phyloP scores from a whole-genome alignment of 2,888 invertebrate genomes.

The Adelphocoris suturalis region DNA sequence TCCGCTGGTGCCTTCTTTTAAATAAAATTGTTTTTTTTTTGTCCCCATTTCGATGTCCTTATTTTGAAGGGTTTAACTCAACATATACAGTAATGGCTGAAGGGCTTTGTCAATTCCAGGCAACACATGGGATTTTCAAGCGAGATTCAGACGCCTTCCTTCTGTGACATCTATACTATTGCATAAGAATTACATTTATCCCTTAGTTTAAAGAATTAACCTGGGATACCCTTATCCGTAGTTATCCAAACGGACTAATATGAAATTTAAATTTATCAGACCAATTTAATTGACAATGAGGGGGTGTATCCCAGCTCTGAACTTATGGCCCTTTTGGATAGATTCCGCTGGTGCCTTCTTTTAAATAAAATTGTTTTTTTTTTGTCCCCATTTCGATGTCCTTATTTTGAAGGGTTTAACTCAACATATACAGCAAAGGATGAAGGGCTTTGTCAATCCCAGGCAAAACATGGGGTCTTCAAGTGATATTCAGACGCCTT shows the following conservation, averaged over 20 bases:
- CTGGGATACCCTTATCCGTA: no score
- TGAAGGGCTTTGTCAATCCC: background rate
- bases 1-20: background rate
- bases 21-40: background rate
- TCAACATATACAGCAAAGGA: background rate
- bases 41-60: background rate
- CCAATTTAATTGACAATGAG: no score
- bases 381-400: background rate
- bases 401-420: constrained; percentile 18
- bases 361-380: background rate
- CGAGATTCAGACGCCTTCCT: no score
- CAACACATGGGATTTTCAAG: no score
- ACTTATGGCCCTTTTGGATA: background rate
- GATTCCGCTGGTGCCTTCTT: background rate
- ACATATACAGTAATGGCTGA: background rate
- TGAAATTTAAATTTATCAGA: no score
- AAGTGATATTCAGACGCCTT: no score
- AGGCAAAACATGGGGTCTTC: background rate
- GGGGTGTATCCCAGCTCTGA: no score
- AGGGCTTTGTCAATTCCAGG: background rate
- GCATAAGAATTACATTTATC: no score
- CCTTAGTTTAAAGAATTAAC: no score
- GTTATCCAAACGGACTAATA: no score
- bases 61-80: constrained; percentile 16
- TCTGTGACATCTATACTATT: no score